phyloP scores from a whole-genome alignment of 2,888 invertebrate genomes.

The Idaea dimidiata region DNA sequence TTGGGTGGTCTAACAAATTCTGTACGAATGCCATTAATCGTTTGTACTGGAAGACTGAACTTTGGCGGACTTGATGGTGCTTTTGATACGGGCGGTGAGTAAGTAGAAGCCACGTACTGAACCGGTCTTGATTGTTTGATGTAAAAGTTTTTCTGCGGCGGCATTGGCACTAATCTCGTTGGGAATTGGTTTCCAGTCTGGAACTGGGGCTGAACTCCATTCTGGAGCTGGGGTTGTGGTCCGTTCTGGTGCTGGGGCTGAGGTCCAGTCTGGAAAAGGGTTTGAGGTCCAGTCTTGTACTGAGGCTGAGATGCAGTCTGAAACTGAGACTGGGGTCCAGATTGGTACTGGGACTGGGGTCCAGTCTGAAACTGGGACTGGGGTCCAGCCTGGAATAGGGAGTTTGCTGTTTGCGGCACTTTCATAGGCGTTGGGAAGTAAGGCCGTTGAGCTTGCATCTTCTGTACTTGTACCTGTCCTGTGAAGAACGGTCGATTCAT shows the following conservation, averaged over 20 bases:
- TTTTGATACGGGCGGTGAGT: conserved; percentile 47
- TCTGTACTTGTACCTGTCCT: conserved; percentile 42
- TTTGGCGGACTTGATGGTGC: conserved; percentile 42
- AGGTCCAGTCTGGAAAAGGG: too few relatives aligned
- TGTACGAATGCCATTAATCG: conserved; percentile 62
- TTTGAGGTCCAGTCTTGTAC: too few relatives aligned
- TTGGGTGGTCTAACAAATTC: conserved; percentile 63
- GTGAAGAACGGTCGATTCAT: conserved; percentile 44
- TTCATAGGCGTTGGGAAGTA: conserved; percentile 50
- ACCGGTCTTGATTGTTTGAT: conserved; percentile 45
- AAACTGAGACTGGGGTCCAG: too few relatives aligned
- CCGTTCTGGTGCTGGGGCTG: too few relatives aligned
- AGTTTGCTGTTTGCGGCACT: conserved; percentile 47
- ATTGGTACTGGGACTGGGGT: too few relatives aligned
- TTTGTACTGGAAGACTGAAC: conserved; percentile 64
- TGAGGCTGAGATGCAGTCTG: too few relatives aligned
- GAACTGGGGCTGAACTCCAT: too few relatives aligned
- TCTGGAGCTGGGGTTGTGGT: too few relatives aligned
- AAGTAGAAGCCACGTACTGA: conserved; percentile 50
- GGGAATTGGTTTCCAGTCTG: conserved; percentile 37
- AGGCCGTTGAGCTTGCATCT: conserved; percentile 45
- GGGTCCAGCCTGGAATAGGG: conserved; percentile 41
- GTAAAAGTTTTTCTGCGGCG: conserved; percentile 43
- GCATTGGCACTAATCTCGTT: conserved; percentile 53
- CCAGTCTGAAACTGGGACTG: too few relatives aligned